Evolutionary conservation across 2,797 vertebrate species (phyloP).

Genomic region (Falco naumanni): DNA sequence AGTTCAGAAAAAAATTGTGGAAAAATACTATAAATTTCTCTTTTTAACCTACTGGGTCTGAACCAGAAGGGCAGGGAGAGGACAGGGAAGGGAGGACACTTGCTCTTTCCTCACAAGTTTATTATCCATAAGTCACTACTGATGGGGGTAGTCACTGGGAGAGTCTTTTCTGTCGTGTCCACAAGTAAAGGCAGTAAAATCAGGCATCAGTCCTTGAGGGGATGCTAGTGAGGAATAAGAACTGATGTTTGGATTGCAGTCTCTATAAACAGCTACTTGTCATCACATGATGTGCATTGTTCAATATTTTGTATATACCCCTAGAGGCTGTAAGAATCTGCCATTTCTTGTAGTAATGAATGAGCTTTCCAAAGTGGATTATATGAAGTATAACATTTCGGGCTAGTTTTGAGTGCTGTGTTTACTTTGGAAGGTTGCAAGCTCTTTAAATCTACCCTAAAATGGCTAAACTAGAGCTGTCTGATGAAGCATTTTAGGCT

Average conservation of each 20-base stretch:
- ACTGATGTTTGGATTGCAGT: conserved; percentile 18
- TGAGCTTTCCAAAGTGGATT: conserved; percentile 40
- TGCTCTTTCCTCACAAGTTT: not conserved
- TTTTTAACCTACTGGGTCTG: not conserved
- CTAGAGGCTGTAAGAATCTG: conserved; percentile 1
- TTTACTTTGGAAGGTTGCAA: conserved; percentile 47
- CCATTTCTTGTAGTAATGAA: conserved; percentile 12
- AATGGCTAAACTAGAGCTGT: conserved; percentile 35
- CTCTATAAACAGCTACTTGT: conserved; percentile 17
- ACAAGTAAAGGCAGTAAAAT: not conserved
- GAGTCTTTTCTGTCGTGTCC: not conserved
- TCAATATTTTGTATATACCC: conserved; percentile 11
- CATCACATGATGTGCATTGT: conserved; percentile 10
- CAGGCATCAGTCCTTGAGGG: not conserved
- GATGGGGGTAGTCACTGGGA: not conserved
- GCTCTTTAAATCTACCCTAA: conserved; percentile 23
- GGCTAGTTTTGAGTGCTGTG: conserved; percentile 20
- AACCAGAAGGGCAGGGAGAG: not conserved
- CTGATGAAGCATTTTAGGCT: not conserved
- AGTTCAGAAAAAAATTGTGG: not conserved
- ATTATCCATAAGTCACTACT: not conserved
- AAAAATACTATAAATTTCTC: not conserved
- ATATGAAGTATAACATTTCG: conserved; percentile 11
- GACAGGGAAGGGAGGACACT: not conserved
- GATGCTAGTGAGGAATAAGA: not conserved